phyloP scores from a whole-genome alignment of 2,888 invertebrate genomes.

The Antheraea assamensis region DNA sequence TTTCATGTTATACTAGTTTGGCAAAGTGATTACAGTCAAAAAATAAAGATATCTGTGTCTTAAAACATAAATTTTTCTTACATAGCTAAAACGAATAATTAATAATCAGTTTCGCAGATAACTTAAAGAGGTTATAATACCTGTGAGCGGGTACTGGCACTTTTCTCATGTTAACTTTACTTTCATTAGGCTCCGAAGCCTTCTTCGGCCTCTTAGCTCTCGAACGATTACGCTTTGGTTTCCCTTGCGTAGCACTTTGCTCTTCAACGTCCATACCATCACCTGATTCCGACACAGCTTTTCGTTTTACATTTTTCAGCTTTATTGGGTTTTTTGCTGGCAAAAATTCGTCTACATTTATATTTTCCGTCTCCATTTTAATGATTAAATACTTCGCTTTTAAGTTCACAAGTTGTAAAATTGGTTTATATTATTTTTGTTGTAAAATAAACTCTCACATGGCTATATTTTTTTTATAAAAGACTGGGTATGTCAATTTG shows the following conservation, averaged over 20 bases:
- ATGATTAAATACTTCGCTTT: not conserved
- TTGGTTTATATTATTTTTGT: constrained; percentile 23
- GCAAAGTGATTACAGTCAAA: not conserved
- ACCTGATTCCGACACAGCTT: constrained; percentile 73
- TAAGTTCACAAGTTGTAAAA: not conserved
- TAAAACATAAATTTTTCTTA: not conserved
- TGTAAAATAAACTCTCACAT: constrained; percentile 39
- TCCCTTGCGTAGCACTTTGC: constrained; percentile 83
- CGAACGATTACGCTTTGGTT: constrained; percentile 57
- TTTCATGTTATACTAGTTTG: no score
- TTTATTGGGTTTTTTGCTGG: constrained; percentile 76
- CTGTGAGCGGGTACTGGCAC: constrained; percentile 95
- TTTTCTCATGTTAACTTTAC: constrained; percentile 84
- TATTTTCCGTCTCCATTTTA: constrained; percentile 75
- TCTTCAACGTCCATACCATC: constrained; percentile 86
- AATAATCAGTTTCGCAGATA: no score
- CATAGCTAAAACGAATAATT: not conserved
- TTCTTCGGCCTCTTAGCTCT: constrained; percentile 74
- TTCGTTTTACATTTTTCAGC: constrained; percentile 78
- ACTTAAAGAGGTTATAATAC: constrained; percentile 51
- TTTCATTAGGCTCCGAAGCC: constrained; percentile 74
- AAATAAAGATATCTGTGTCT: not conserved
- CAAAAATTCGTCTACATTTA: constrained; percentile 77
- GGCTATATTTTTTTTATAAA: constrained; percentile 24
- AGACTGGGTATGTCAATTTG: constrained; percentile 14